These are phyloP conservation scores for Papilio polytes DNA, from an alignment of 1,140 invertebrate genomes.

Conservation along the genomic window DNA sequence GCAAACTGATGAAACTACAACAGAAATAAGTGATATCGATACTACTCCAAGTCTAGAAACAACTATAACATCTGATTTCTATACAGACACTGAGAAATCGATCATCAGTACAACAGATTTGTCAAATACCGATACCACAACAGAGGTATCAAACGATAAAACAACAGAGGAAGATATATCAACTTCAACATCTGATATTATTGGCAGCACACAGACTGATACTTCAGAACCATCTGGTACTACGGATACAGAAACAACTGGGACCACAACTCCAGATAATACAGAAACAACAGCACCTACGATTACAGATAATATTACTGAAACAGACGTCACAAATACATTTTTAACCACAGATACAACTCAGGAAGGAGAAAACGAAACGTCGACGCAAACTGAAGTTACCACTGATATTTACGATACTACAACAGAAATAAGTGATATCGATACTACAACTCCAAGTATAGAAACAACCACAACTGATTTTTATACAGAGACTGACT, in stretches of 20 bases:
- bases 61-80: neutral
- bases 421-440: slow-evolving; percentile 12
- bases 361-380: neutral
- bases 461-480: neutral
- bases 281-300: neutral
- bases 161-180: slow-evolving; percentile 6
- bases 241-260: slow-evolving; percentile 3
- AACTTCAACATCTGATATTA: neutral
- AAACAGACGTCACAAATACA: neutral
- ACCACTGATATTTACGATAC: slow-evolving; percentile 8
- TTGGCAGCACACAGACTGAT: neutral
- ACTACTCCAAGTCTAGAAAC: neutral
- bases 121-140: neutral
- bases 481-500: neutral
- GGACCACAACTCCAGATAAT: neutral
- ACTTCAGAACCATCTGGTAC: neutral
- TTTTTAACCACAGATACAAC: neutral
- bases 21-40: neutral
- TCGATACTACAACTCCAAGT: neutral
- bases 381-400: neutral
- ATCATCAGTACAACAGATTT: neutral
- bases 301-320: neutral
- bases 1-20: neutral
- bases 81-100: neutral
- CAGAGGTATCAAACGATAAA: neutral